These are phyloP conservation scores for Pseudochirops cupreus DNA, from an alignment of 2,797 vertebrate species.

Conservation along the genomic window DNA sequence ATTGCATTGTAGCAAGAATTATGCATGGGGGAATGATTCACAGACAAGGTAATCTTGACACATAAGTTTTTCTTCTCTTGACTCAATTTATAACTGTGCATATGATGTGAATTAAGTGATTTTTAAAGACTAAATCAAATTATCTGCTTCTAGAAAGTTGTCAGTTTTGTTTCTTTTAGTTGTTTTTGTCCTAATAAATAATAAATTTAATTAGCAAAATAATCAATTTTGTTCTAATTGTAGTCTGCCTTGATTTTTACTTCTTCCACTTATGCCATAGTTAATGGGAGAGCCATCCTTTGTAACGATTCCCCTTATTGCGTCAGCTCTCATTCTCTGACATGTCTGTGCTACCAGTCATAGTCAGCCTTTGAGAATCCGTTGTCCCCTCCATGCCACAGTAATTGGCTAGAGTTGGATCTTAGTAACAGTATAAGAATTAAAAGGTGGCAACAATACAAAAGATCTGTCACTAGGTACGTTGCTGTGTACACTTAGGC, in stretches of 20 bases:
- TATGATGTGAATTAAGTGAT: constrained; percentile 37
- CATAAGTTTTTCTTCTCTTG: constrained; percentile 55
- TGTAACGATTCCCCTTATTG: neutral
- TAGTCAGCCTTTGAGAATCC: neutral
- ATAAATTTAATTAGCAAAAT: neutral
- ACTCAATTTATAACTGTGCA: constrained; percentile 18
- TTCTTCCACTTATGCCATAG: neutral
- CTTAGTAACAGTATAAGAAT: neutral
- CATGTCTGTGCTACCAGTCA: neutral
- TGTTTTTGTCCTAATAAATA: constrained; percentile 3
- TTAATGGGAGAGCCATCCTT: neutral
- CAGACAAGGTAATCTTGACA: constrained; percentile 92
- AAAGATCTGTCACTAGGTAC: neutral
- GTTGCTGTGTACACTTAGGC: neutral
- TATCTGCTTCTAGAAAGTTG: neutral
- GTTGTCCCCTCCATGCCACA: neutral
- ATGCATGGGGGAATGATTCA: constrained; percentile 99
- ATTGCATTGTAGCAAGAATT: constrained; percentile 98
- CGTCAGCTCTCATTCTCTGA: neutral
- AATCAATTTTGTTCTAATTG: neutral
- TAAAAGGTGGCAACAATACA: neutral
- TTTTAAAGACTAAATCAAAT: constrained; percentile 37
- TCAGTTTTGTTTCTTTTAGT: neutral
- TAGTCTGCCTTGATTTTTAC: neutral
- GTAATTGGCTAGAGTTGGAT: neutral